Base-by-base conservation (phyloP, 2,113 vertebrate genomes). In the Scomber scombrus region DNA sequence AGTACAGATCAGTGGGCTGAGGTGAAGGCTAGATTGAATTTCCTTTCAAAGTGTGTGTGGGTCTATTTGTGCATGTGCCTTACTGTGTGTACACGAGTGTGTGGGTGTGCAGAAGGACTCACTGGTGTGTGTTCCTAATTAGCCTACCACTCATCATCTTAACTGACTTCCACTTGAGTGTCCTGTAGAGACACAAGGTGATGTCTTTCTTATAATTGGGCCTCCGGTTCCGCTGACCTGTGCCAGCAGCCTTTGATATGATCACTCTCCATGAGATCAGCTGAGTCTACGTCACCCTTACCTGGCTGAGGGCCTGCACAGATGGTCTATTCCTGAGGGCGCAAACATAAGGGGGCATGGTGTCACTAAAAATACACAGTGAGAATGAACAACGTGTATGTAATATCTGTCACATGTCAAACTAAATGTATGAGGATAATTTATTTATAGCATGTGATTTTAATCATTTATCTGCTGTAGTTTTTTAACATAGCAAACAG, bases 321-420 rank as follows among this genome's bases (percentile, higher is more conserved):
- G 91, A 93, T 92, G 90, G 91, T 52, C 85, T 66, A 4, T 69
- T 80, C 77, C 77, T 82, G 69, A 75, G 74, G 82, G 76, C 61
- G 75, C 58, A 52, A 61, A 29, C 63, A 73, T 49, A 46, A 56
- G 60, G 56, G 50, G 75, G 46, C 60, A 26, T 50, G 69, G 63
- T 84, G 88, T 75, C 52, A 55, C 87, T 88, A 91, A 87, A 92
- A 90, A 93, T 88, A 90, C 72, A 70, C 34, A 61, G 16, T 9
- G 34, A 75, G 45, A 55, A 43, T 60, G 40, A 71, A 50, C 49
- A 64, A 45, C 1, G 21, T 34, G 34, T 31, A 64, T 13, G 5
- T n/a, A 49, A 26, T 71, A 78, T 64, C 31, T 49, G 56, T 60
- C 65, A 65, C 15, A 9, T 81, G 77, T 65, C 70, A 58, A 60